These are phyloP conservation scores for Hippotragus niger DNA, from an alignment of 2,113 vertebrate genomes.

Conservation along the genomic window DNA sequence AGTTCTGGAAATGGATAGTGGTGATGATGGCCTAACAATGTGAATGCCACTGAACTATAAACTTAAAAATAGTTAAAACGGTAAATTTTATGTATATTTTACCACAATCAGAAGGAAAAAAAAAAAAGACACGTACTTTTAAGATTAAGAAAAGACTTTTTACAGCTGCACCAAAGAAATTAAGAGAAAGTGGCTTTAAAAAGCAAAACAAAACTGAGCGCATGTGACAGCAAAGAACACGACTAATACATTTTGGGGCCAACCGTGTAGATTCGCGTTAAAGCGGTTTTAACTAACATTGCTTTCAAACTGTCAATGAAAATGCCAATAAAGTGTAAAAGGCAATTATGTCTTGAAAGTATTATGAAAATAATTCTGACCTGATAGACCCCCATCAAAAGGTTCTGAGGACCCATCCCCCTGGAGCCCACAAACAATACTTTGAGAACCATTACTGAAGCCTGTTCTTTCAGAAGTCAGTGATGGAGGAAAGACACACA, in stretches of 20 bases:
- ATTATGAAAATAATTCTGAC: background rate
- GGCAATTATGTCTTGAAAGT: background rate
- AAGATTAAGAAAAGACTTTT: background rate
- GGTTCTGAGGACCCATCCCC: background rate
- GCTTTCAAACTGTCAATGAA: background rate
- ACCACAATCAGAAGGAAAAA: background rate
- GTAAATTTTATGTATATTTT: background rate
- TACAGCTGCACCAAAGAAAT: background rate
- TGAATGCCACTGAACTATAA: background rate
- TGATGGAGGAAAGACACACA: background rate
- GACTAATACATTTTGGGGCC: background rate
- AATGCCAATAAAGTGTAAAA: background rate
- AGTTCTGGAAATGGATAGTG: background rate
- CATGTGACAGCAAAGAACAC: background rate
- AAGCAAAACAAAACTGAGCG: background rate
- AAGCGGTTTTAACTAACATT: background rate
- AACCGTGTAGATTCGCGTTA: background rate
- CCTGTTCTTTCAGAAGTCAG: background rate
- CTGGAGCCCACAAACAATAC: background rate
- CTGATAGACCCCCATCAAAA: background rate
- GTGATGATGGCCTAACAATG: background rate
- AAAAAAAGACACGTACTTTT: background rate
- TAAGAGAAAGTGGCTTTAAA: background rate
- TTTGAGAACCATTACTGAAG: background rate
- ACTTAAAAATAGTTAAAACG: background rate